These are phyloP conservation scores for Lepisosteus osseus DNA, from an alignment of 2,113 vertebrate species.

Conservation along the genomic window DNA sequence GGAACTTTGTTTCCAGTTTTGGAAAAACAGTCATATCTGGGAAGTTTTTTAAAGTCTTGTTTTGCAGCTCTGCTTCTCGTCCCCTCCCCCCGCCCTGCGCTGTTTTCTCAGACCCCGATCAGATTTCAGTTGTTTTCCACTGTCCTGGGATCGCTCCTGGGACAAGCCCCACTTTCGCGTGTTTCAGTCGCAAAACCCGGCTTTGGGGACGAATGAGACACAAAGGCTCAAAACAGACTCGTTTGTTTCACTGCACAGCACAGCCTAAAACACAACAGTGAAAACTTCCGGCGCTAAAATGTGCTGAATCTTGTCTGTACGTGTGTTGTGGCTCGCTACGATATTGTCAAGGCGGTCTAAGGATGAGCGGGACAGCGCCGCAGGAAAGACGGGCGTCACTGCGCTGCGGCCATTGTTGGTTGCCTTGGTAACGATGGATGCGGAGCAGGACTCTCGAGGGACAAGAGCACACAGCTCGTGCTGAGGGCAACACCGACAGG, in stretches of 20 bases:
- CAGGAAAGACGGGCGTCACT: too few relatives aligned
- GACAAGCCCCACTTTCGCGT: too few relatives aligned
- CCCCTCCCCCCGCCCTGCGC: not conserved
- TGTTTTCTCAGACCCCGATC: not conserved
- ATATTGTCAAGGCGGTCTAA: too few relatives aligned
- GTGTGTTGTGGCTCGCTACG: too few relatives aligned
- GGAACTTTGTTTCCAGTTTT: not conserved
- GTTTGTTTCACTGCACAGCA: not conserved
- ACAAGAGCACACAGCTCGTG: too few relatives aligned
- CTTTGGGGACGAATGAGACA: not conserved
- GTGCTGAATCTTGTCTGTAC: too few relatives aligned
- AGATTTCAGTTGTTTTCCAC: conserved; percentile 14
- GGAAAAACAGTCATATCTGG: not conserved
- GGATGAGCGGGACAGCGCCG: too few relatives aligned
- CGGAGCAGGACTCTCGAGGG: too few relatives aligned
- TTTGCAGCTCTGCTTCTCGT: conserved; percentile 10
- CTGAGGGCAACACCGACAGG: too few relatives aligned
- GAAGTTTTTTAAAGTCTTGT: conserved; percentile 4
- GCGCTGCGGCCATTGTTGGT: too few relatives aligned
- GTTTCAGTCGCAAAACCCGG: not conserved
- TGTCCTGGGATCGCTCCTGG: not conserved
- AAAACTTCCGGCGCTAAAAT: too few relatives aligned
- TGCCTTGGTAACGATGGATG: too few relatives aligned
- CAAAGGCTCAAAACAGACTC: not conserved
- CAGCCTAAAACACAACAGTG: not conserved